phyloP scores from a whole-genome alignment of 53 echinoderm and acorn worm species.

The Echinarachnius parma region DNA sequence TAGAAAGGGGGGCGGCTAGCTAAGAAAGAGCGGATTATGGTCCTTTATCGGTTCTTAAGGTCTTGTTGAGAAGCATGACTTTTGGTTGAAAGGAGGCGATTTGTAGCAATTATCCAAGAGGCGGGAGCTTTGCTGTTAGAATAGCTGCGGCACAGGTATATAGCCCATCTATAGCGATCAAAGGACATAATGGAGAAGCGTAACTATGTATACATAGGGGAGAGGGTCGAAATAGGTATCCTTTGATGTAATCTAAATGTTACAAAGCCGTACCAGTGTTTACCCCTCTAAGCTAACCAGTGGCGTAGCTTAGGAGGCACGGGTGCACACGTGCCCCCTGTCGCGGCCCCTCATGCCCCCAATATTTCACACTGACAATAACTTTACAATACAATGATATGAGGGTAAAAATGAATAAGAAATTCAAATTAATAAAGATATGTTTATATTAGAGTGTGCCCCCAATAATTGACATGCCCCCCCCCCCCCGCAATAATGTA shows the following conservation, averaged over 20 bases:
- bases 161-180: too few species aligned
- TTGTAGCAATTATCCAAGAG: constrained; percentile 43
- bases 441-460: too few species aligned
- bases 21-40: constrained; percentile 43
- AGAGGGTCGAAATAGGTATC: neutral
- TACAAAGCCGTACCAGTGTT: constrained; percentile 26
- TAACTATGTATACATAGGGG: neutral
- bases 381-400: too few species aligned
- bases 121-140: constrained; percentile 38
- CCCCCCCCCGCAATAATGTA: too few species aligned
- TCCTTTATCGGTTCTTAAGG: constrained; percentile 21
- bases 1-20: neutral
- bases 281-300: too few species aligned
- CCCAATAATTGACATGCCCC: too few species aligned
- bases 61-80: constrained; percentile 48
- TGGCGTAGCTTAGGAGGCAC: too few species aligned
- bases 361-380: too few species aligned
- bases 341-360: too few species aligned
- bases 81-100: constrained; percentile 39
- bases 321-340: too few species aligned
- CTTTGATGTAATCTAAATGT: constrained; percentile 22
- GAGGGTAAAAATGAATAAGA: too few species aligned
- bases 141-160: constrained; percentile 37
- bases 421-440: too few species aligned
- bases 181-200: neutral